Evolutionary conservation across 1,140 invertebrate species (phyloP).

Genomic region (Drosophila mayri): DNA sequence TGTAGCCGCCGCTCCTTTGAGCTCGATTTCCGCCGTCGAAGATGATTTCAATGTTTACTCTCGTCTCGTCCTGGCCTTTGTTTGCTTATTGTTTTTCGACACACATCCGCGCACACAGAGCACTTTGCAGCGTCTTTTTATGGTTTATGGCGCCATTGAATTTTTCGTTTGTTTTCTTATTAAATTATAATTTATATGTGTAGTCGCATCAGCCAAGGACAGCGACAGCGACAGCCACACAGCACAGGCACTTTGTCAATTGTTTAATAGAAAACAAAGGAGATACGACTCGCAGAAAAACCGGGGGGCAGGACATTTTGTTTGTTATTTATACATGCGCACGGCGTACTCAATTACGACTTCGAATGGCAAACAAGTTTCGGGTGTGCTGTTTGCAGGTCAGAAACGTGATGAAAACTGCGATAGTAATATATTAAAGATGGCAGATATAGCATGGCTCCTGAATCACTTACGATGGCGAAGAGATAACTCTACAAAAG

Average conservation of each 20-base stretch:
- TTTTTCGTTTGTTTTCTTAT: constrained; percentile 83
- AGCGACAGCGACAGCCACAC: constrained; percentile 17
- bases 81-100: constrained; percentile 76
- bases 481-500: constrained; percentile 1
- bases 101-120: constrained; percentile 54
- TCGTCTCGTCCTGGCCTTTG: constrained; percentile 40
- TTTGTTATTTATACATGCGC: constrained; percentile 68
- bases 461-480: constrained; percentile 18
- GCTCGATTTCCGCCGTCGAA: constrained; percentile 57
- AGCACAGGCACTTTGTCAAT: constrained; percentile 64
- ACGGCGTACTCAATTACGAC: constrained; percentile 53
- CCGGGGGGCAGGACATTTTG: constrained; percentile 34
- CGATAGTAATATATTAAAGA: constrained; percentile 54
- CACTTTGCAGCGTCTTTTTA: constrained; percentile 80
- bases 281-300: constrained; percentile 12
- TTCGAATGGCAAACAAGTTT: constrained; percentile 61
- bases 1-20: constrained; percentile 30
- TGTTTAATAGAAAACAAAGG: constrained; percentile 74
- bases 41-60: constrained; percentile 78
- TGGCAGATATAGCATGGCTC: constrained; percentile 28
- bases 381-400: constrained; percentile 38
- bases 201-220: constrained; percentile 53
- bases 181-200: constrained; percentile 83
- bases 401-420: constrained; percentile 50
- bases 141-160: constrained; percentile 82